Evolutionary conservation across 2,888 invertebrate genomes (phyloP).

Genomic region (Cepaea hortensis): DNA sequence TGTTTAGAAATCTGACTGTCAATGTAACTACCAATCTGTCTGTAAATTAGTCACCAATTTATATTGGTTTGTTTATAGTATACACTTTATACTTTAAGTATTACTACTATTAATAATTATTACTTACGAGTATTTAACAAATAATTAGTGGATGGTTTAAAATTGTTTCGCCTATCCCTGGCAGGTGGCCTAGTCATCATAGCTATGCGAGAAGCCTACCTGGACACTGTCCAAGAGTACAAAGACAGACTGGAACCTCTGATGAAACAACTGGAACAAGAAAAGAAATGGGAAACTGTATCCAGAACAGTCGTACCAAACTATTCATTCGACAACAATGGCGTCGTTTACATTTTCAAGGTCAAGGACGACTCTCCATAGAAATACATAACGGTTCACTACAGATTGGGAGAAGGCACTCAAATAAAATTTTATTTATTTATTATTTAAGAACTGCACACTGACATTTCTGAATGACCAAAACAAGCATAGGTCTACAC

Average conservation of each 20-base stretch:
- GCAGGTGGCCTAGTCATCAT: constrained; percentile 66
- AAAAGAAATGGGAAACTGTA: constrained; percentile 58
- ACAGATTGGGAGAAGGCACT: background rate
- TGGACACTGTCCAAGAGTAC: constrained; percentile 65
- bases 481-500: too few relatives aligned
- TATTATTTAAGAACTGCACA: too few relatives aligned
- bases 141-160: background rate
- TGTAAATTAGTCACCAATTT: background rate
- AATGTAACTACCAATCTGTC: background rate
- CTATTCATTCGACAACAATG: constrained; percentile 69
- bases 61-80: too few relatives aligned
- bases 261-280: constrained; percentile 60
- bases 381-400: background rate
- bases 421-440: too few relatives aligned
- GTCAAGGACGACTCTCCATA: background rate
- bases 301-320: constrained; percentile 61
- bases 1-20: background rate
- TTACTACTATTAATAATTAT: too few relatives aligned
- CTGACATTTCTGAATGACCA: too few relatives aligned
- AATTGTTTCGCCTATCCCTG: background rate
- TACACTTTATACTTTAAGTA: too few relatives aligned
- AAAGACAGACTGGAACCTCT: constrained; percentile 61
- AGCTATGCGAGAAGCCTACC: constrained; percentile 69
- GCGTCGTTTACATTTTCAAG: constrained; percentile 63
- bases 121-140: too few relatives aligned